Evolutionary conservation across 2,888 invertebrate species (phyloP).

Genomic region (Zhuqinia jingwanae): DNA sequence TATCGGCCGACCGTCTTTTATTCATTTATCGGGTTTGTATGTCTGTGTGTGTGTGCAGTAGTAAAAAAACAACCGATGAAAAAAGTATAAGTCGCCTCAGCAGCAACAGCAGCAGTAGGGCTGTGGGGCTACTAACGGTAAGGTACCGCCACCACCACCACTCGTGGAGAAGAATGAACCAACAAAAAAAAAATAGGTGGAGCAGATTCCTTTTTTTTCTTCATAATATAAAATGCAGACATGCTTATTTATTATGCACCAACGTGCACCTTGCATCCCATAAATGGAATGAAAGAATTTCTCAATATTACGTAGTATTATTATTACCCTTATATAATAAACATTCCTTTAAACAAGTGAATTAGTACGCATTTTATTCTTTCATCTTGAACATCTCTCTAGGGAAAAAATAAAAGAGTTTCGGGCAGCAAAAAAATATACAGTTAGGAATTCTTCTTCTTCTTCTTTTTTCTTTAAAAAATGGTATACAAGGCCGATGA

Average conservation of each 20-base stretch:
- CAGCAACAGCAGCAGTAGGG: neutral
- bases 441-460: conserved; percentile 69
- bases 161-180: conserved; percentile 22
- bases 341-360: conserved; percentile 38
- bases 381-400: conserved; percentile 14
- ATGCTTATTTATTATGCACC: conserved; percentile 11
- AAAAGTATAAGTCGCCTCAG: neutral
- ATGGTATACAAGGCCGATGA: conserved; percentile 26
- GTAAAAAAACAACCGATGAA: conserved; percentile 32
- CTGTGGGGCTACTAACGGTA: conserved; percentile 2
- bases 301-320: conserved; percentile 41
- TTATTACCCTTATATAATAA: conserved; percentile 49
- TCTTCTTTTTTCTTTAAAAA: conserved; percentile 7
- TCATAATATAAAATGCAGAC: conserved; percentile 6
- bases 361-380: conserved; percentile 24
- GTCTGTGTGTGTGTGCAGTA: too few species aligned
- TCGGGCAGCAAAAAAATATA: conserved; percentile 55
- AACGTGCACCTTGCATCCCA: conserved; percentile 35
- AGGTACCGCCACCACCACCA: neutral
- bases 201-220: conserved; percentile 18
- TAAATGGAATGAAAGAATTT: conserved; percentile 53
- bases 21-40: conserved; percentile 31
- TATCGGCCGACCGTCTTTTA: conserved; percentile 25
- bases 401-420: too few species aligned
- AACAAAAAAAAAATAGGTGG: conserved; percentile 21